Evolutionary conservation across 2,888 invertebrate species (phyloP).

Genomic region (Cephus runcator): DNA sequence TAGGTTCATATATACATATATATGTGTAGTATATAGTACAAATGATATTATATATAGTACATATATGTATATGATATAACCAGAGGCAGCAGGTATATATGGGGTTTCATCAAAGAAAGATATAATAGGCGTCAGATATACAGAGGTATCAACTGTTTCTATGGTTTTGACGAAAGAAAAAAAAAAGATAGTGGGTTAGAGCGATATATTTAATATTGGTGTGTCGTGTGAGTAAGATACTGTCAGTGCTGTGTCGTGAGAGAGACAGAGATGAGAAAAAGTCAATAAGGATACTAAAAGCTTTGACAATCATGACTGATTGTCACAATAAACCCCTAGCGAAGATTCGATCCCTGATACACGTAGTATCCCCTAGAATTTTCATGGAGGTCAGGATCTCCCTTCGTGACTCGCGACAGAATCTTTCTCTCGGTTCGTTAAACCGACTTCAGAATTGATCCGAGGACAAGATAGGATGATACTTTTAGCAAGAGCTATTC

Average conservation of each 20-base stretch:
- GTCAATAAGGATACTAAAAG: neutral
- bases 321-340: neutral
- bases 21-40: neutral
- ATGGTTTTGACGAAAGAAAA: slow-evolving; percentile 19
- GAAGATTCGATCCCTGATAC: neutral
- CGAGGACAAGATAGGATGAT: neutral
- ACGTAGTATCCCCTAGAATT: neutral
- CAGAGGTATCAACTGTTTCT: neutral
- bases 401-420: neutral
- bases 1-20: neutral
- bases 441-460: slow-evolving; percentile 10
- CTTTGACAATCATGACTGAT: neutral
- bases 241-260: slow-evolving; percentile 32
- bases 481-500: neutral
- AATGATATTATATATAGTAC: neutral
- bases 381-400: neutral
- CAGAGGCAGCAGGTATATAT: neutral
- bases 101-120: neutral
- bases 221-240: slow-evolving; percentile 37
- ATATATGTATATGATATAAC: neutral
- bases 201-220: slow-evolving; percentile 32
- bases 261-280: neutral
- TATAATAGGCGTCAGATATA: neutral
- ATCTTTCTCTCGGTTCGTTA: slow-evolving; percentile 21
- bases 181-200: slow-evolving; percentile 22